Base-by-base conservation (phyloP, 2,888 invertebrate species). In the Protophormia terraenovae region DNA sequence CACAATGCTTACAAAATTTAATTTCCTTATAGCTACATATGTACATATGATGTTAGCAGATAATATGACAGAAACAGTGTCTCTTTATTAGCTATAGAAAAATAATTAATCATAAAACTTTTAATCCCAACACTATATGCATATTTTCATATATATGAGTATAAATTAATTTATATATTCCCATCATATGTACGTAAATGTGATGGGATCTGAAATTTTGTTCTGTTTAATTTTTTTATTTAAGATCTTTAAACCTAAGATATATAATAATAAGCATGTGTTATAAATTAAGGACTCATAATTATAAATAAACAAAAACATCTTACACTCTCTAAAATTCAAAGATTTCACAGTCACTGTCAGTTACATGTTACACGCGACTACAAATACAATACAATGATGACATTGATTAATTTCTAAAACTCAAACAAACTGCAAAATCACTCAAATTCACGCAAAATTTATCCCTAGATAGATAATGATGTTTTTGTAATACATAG, bases 331-430 rank as follows among this genome's bases (percentile, higher is more conserved):
- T 14, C n/a, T 27, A 27, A n/a, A 27, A 27, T 14, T 29, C 27
- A 55, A 8, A 27, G 27, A 69, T 27, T 32, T 53, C 35, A 22
- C 22, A 22, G 47, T 50, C 47, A 35, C 16, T 75, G 50, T 27
- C 45, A 64, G 50, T 27, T n/a, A 3, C 6, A 62, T 75, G 24
- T 62, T 22, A 62, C 45, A 62, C n/a, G 8, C 35, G 3, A 50
- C 5, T 3, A 55, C 16, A 16, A 50, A 35, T 16, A n/a, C n/a
- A 24, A 62, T n/a, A n/a, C n/a, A n/a, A n/a, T n/a, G n/a, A n/a
- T 62, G 75, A 75, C 75, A 50, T 24, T 75, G 75, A 75, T 75
- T 75, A 50, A 75, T 75, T 62, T 75, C n/a, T 35, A 22, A 60
- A 32, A 35, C 2, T 7, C 5, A 24, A 32, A 27, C 16, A 22